Evolutionary conservation across 2,113 vertebrate genomes (phyloP).

Genomic region (Centrocercus urophasianus): DNA sequence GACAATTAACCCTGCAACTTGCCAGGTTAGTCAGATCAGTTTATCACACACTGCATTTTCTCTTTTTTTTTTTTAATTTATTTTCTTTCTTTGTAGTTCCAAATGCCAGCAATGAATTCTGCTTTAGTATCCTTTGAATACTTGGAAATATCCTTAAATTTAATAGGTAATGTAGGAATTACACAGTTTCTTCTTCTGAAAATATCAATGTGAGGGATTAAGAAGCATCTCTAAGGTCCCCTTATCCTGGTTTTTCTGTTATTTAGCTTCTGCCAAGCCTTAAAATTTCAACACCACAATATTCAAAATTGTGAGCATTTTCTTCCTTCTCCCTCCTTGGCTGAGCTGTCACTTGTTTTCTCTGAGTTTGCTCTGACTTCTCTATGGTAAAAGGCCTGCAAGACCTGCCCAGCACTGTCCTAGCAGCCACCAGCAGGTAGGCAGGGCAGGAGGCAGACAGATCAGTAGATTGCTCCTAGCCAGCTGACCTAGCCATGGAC

Average conservation of each 20-base stretch:
- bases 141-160: not conserved
- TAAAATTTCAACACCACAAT: not conserved
- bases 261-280: not conserved
- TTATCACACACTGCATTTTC: not conserved
- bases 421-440: not conserved
- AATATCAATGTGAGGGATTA: not conserved
- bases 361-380: not conserved
- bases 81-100: not conserved
- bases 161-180: not conserved
- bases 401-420: not conserved
- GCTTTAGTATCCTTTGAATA: not conserved
- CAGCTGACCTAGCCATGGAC: not conserved
- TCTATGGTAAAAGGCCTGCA: not conserved
- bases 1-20: slow-evolving; percentile 15
- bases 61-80: not conserved
- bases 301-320: not conserved
- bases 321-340: not conserved
- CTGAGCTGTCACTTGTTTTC: not conserved
- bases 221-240: not conserved
- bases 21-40: not conserved
- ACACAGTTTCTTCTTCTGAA: not conserved
- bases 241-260: not conserved
- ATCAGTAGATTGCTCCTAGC: not conserved
- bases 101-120: not conserved
- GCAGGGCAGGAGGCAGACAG: not conserved